Percentiles rank a stretch among this genome's conserved stretches.
Conservation (phyloP, 2,113 vertebrate species). For the Alectura lathami region DNA sequence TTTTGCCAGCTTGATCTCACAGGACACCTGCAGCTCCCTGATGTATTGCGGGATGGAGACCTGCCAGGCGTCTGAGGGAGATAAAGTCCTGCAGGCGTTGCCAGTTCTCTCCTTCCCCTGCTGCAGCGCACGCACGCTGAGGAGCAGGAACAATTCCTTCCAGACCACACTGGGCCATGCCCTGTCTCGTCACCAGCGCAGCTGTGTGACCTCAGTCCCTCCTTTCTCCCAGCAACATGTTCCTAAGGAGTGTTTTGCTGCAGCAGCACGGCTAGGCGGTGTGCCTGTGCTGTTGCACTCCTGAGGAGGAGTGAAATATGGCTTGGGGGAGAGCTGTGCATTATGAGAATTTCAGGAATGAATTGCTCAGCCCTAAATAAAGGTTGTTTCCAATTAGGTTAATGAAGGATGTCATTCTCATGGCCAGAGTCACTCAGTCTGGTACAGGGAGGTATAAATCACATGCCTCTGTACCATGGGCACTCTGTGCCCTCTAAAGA, state of each 20-base stretch:
- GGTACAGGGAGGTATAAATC: background rate
- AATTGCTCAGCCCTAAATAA: background rate
- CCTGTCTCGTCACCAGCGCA: background rate
- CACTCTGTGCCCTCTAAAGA: background rate
- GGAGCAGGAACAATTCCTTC: conserved; percentile 19
- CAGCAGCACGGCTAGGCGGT: background rate
- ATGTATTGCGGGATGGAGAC: background rate
- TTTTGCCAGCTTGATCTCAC: conserved; percentile 18
- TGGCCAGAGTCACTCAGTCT: background rate
- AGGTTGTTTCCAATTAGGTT: conserved; percentile 6
- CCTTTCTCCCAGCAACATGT: background rate
- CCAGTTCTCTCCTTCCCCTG: conserved; percentile 10
- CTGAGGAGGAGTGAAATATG: background rate
- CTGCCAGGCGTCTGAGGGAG: conserved; percentile 1
- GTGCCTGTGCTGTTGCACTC: background rate
- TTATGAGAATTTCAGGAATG: background rate
- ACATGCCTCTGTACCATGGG: background rate
- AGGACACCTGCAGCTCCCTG: background rate
- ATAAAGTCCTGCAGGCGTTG: background rate
- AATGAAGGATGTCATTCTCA: background rate
- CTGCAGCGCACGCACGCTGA: background rate
- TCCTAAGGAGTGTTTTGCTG: background rate
- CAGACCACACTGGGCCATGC: background rate
- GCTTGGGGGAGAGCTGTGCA: background rate
- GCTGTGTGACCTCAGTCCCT: background rate